These are phyloP conservation scores for Temnothorax longispinosus DNA, from an alignment of 1,140 invertebrate species.

Conservation along the genomic window DNA sequence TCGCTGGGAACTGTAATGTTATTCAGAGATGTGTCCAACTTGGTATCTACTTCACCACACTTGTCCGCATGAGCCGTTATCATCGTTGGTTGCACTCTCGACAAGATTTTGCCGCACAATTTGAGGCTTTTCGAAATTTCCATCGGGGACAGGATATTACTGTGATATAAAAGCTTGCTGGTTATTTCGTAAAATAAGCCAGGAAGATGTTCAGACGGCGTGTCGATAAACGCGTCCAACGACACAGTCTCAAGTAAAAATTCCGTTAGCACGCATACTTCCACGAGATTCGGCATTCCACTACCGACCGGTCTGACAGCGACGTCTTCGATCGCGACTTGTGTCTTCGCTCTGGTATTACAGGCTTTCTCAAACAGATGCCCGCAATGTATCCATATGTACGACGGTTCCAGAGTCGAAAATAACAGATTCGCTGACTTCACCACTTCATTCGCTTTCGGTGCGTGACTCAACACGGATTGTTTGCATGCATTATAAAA, in stretches of 20 bases:
- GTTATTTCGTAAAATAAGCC: slow-evolving; percentile 90
- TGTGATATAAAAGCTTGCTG: slow-evolving; percentile 87
- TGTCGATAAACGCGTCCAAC: slow-evolving; percentile 92
- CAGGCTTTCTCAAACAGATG: slow-evolving; percentile 90
- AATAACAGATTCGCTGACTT: slow-evolving; percentile 96
- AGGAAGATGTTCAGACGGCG: slow-evolving; percentile 92
- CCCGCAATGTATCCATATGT: slow-evolving; percentile 94
- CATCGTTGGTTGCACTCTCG: slow-evolving; percentile 90
- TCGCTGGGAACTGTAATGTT: slow-evolving; percentile 59
- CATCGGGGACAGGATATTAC: slow-evolving; percentile 87
- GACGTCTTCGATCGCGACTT: slow-evolving; percentile 64
- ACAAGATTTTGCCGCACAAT: slow-evolving; percentile 92
- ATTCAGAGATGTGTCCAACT: slow-evolving; percentile 61
- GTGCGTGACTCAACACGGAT: slow-evolving; percentile 68
- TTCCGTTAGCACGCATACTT: slow-evolving; percentile 91
- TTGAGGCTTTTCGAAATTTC: slow-evolving; percentile 89
- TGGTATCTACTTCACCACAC: slow-evolving; percentile 61
- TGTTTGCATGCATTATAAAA: slow-evolving; percentile 85
- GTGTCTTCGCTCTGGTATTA: slow-evolving; percentile 78
- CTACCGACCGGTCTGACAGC: slow-evolving; percentile 87
- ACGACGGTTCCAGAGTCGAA: slow-evolving; percentile 93
- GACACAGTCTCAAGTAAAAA: slow-evolving; percentile 93
- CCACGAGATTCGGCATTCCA: slow-evolving; percentile 88
- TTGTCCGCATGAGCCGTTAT: slow-evolving; percentile 76
- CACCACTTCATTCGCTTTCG: slow-evolving; percentile 87